These are phyloP conservation scores for Chiloscyllium plagiosum DNA, from an alignment of 2,113 vertebrate genomes.

Conservation along the genomic window DNA sequence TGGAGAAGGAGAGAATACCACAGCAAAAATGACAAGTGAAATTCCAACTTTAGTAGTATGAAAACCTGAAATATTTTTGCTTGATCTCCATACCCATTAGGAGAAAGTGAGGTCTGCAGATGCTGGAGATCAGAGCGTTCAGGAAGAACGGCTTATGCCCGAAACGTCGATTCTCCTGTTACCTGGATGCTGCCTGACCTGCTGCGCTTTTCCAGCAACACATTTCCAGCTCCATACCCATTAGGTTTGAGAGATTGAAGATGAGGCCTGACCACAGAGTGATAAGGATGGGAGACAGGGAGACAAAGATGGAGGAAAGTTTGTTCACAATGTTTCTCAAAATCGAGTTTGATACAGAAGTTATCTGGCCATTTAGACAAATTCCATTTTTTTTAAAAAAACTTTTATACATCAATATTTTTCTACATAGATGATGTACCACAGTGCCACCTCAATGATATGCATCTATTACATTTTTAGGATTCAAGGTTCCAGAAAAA, in stretches of 20 bases:
- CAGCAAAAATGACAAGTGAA: not conserved
- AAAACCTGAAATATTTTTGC: too few species aligned
- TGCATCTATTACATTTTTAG: not conserved
- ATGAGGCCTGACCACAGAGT: not conserved
- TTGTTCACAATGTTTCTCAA: not conserved
- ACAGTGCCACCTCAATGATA: not conserved
- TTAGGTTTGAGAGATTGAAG: not conserved
- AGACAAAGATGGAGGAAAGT: not conserved
- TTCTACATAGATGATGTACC: not conserved
- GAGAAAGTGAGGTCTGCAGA: too few species aligned
- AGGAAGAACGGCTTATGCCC: too few species aligned
- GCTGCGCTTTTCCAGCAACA: too few species aligned
- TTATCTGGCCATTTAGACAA: not conserved
- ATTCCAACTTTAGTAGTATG: not conserved
- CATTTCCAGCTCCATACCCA: not conserved
- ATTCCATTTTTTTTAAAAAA: not conserved
- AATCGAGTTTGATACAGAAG: not conserved
- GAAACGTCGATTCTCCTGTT: too few species aligned
- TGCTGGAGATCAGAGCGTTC: too few species aligned
- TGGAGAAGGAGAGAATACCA: not conserved
- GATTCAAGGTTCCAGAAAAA: not conserved
- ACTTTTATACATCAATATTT: not conserved
- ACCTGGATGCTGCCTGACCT: too few species aligned
- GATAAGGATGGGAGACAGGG: not conserved
- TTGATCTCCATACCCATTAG: not conserved